Conservation (phyloP, 2,113 vertebrate genomes). For the Drymodes brunneopygia region DNA sequence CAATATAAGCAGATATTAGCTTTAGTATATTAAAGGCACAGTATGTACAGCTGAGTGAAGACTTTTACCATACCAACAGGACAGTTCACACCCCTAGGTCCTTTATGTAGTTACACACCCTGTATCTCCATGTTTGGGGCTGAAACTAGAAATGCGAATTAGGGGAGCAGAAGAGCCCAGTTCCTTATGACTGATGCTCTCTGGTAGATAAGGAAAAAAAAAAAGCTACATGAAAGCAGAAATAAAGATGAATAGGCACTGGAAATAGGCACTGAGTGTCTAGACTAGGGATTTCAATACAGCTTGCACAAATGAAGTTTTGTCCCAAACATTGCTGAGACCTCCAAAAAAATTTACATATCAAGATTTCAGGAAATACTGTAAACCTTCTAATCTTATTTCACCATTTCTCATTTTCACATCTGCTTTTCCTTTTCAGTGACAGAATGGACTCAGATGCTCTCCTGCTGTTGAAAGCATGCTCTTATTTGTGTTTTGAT, state of each 20-base stretch:
- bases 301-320: background rate
- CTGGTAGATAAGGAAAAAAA: background rate
- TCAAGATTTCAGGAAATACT: background rate
- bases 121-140: background rate
- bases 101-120: background rate
- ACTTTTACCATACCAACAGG: background rate
- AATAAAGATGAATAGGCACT: background rate
- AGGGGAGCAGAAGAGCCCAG: background rate
- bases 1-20: background rate
- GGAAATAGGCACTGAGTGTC: background rate
- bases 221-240: background rate
- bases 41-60: background rate
- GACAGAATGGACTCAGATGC: background rate
- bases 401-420: background rate
- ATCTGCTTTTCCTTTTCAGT: background rate
- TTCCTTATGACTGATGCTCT: background rate
- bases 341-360: background rate
- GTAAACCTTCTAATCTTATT: background rate
- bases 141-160: background rate
- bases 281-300: constrained; percentile 12
- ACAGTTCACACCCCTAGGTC: background rate
- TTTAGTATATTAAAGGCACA: background rate
- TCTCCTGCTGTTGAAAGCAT: background rate
- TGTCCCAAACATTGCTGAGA: background rate
- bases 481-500: background rate